Evolutionary conservation across 2,113 vertebrate species (phyloP), one percentile per base, ranked within the genome.

Genomic region (Alexandromys fortis): DNA sequence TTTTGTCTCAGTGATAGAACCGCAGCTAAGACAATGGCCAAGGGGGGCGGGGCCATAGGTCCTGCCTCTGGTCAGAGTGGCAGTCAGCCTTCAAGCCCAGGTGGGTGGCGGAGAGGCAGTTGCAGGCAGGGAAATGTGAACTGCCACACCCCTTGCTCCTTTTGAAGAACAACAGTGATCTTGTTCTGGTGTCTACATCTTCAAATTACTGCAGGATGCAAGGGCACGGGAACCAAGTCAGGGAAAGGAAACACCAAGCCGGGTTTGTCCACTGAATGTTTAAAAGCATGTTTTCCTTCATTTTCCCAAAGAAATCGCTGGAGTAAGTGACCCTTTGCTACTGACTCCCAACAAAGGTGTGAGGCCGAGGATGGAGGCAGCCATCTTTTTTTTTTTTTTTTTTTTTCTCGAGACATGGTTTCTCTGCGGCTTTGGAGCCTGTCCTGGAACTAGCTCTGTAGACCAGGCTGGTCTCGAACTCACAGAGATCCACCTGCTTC

Each of bases 261-360:
- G 61, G 76, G 68, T 78, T 4, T 14, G 9, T 28, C 55, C 35
- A 42, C 58, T 58, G 81, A 47, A 63, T 19, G 11, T 89, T 63
- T 76, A 0, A 35, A 65, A 35, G 63, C 16, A 82, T 42, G 55
- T 16, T 82, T 82, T 86, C 89, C 72, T 45, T 72, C 82, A 28
- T 72, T 89, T 73, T 26, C 26, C 30, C 93, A 85, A 68, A 86
- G 8, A 89, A 38, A n/a, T 35, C 21, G 17, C 28, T 67, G 30
- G 82, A 65, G 38, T 65, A 45, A 70, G 86, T 47, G 24, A 61
- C 65, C 49, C 45, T 91, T 89, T 85, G 92, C 72, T 49, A 30
- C 76, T 63, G 86, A 28, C 49, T 93, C 77, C 65, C 24, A 79
- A 85, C 78, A 61, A 72, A 78, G 77, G 87, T 94, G 81, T 92